Base-by-base conservation (phyloP, 2,113 vertebrate genomes). In the Narcine bancroftii region DNA sequence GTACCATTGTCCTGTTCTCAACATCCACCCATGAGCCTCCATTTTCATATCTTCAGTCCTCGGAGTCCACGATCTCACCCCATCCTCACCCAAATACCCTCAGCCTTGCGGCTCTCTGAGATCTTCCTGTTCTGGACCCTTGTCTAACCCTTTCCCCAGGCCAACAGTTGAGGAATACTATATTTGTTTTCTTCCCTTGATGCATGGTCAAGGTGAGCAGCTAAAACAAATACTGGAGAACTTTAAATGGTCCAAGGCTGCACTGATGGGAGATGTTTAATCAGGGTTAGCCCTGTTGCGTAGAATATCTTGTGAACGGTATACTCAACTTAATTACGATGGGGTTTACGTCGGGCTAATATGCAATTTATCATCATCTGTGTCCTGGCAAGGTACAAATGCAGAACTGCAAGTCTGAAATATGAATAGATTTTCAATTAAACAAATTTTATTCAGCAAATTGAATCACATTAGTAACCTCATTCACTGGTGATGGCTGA, bases 261-360 rank as follows among this genome's bases (percentile, higher is more conserved):
- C 60, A 63, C 15, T 10, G 15, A 6, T 36, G 53, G 15, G 53
- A 36, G 53, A 60, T 87, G 21, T 87, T 87, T 87, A 87, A 87
- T 60, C 81, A 87, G 53, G 81, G 60, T 87, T 87, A 87, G 81
- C 81, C 53, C 81, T 87, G 81, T 87, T n/a, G 60, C 2, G 60
- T n/a, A 87, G 13, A 36, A 87, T 56, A 87, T 53, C 81, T 87
- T 87, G 81, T 63, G 36, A 87, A 60, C 33, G 53, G 81, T 63
- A 17, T 33, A 87, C 11, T 36, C 53, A 87, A 87, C 21, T 87
- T 60, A 87, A 87, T 87, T 60, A 87, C n/a, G 81, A 53, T 56
- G 17, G 6, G 17, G 53, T 87, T 60, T 60, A 36, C 36, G 81
- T 53, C 56, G 50, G 19, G 53, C 33, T 85, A 53, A 63, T 60